Conservation (phyloP, 2,888 invertebrate species). For the Oligia fasciuncula region DNA sequence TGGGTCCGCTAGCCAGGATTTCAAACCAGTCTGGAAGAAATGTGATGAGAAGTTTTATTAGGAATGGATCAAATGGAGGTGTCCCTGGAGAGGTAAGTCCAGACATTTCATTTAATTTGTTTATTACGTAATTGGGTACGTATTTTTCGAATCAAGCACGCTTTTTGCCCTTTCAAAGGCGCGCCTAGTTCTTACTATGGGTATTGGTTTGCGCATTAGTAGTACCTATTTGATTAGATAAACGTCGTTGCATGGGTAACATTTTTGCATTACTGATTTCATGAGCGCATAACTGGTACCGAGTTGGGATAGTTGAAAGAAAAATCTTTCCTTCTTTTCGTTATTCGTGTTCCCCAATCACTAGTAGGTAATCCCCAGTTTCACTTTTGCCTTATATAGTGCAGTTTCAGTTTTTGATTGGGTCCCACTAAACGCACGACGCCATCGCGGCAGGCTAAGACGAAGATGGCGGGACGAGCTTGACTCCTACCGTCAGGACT, state of each 20-base stretch:
- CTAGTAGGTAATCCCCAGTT: no score
- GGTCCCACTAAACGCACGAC: no score
- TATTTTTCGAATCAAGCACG: conserved; percentile 3
- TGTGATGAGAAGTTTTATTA: conserved; percentile 80
- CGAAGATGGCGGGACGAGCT: no score
- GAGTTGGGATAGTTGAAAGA: not conserved
- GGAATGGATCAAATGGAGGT: conserved; percentile 85
- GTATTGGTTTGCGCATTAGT: conserved; percentile 3
- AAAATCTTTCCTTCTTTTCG: no score
- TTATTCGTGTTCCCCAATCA: not conserved
- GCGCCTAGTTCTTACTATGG: no score
- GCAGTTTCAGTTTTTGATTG: not conserved
- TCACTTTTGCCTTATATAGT: not conserved
- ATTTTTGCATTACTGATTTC: not conserved
- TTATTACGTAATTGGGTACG: conserved; percentile 74
- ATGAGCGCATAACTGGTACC: not conserved
- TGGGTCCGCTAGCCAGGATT: conserved; percentile 83
- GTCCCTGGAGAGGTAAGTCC: conserved; percentile 83
- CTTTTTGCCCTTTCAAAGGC: not conserved
- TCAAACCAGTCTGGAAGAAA: conserved; percentile 79
- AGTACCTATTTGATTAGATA: conserved; percentile 17
- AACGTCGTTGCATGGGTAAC: not conserved
- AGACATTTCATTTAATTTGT: conserved; percentile 33
- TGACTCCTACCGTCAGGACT: no score
- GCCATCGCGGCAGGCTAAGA: no score